phyloP scores from a whole-genome alignment of 1,140 invertebrate species.

The Zaprionus ornatus region DNA sequence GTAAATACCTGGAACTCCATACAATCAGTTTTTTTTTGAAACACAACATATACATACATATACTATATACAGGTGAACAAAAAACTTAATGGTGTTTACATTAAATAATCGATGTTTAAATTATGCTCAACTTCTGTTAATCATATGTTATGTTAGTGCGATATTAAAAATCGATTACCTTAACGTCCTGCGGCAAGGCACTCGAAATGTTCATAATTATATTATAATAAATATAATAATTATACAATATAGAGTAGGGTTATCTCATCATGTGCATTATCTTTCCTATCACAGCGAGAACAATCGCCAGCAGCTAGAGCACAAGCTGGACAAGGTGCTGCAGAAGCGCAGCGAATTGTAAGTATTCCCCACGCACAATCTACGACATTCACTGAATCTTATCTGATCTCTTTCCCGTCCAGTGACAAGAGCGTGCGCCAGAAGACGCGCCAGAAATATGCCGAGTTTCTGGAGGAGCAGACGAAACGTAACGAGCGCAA shows the following conservation, averaged over 20 bases:
- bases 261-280: not conserved
- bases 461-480: constrained; percentile 87
- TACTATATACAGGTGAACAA: too few species aligned
- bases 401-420: not conserved
- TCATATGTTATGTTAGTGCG: not conserved
- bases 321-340: constrained; percentile 78
- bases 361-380: constrained; percentile 39
- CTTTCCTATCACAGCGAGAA: constrained; percentile 59
- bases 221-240: too few species aligned
- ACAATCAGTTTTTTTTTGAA: too few species aligned
- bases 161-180: not conserved
- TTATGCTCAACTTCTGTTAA: not conserved
- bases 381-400: not conserved
- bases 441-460: constrained; percentile 86
- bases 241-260: not conserved
- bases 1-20: too few species aligned
- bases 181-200: too few species aligned
- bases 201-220: too few species aligned
- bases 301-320: constrained; percentile 78
- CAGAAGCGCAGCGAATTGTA: constrained; percentile 79
- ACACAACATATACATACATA: too few species aligned
- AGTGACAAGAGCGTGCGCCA: constrained; percentile 83
- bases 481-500: constrained; percentile 86
- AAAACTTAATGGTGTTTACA: not conserved
- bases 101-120: not conserved